Percentiles rank a stretch among this genome's conserved stretches.
Evolutionary conservation across 2,113 vertebrate species (phyloP).

Genomic region (Entomyzon cyanotis): DNA sequence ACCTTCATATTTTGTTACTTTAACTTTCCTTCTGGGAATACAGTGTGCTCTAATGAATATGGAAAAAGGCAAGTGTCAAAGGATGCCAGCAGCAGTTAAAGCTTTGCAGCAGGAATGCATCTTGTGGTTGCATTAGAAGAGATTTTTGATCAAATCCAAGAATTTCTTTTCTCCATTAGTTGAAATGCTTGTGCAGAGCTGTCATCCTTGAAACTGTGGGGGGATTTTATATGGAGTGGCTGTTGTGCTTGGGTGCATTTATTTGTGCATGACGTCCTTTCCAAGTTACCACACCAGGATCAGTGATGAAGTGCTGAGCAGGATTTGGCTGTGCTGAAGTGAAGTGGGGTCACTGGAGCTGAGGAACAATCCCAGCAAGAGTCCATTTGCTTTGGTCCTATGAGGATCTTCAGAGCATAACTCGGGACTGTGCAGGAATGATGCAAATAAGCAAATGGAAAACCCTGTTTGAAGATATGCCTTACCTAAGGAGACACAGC

Average conservation of each 20-base stretch:
- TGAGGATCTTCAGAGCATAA: neutral
- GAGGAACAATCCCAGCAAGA: neutral
- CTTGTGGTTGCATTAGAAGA: slow-evolving; percentile 21
- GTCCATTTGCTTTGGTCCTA: neutral
- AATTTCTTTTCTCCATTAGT: neutral
- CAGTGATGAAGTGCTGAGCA: slow-evolving; percentile 37
- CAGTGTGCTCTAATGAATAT: neutral
- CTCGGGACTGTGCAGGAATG: neutral
- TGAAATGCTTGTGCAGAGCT: neutral
- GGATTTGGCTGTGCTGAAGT: neutral
- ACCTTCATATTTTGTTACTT: neutral
- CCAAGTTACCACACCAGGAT: neutral
- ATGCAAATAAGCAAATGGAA: neutral
- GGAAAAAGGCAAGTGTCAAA: slow-evolving; percentile 17
- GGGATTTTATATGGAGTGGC: neutral
- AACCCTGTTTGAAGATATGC: neutral
- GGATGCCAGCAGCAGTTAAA: slow-evolving; percentile 33
- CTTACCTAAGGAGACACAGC: neutral
- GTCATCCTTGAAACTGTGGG: neutral
- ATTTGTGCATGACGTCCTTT: neutral
- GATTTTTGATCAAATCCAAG: slow-evolving; percentile 12
- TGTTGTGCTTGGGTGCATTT: neutral
- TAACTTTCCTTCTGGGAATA: slow-evolving; percentile 26
- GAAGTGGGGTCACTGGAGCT: neutral
- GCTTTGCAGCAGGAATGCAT: slow-evolving; percentile 14